Percentiles rank a stretch among this genome's conserved stretches.
These are phyloP conservation scores for Diadophis punctatus DNA, from an alignment of 2,113 vertebrate species.

Conservation along the genomic window DNA sequence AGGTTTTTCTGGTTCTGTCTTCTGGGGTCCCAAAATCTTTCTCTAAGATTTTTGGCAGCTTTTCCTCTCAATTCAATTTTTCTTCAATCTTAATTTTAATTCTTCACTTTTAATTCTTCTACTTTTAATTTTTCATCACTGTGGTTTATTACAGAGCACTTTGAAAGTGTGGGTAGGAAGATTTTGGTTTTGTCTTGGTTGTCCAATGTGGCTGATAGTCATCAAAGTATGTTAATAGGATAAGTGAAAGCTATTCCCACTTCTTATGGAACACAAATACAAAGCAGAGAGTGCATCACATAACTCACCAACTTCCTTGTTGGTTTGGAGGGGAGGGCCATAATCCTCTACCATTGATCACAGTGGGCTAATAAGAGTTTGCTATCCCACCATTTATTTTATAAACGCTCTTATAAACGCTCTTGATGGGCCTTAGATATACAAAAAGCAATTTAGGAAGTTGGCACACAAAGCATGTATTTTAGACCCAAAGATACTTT, in stretches of 20 bases:
- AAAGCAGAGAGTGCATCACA: neutral
- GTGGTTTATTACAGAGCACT: neutral
- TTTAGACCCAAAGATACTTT: neutral
- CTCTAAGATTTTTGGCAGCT: neutral
- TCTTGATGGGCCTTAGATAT: neutral
- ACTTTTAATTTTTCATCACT: neutral
- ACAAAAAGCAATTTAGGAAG: neutral
- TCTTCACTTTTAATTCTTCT: neutral
- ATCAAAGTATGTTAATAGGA: neutral
- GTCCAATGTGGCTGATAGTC: neutral
- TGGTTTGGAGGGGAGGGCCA: neutral
- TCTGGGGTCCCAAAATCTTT: neutral
- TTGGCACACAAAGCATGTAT: neutral
- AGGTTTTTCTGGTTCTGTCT: neutral
- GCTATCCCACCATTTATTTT: neutral
- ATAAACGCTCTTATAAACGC: too few species aligned
- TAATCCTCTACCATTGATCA: neutral
- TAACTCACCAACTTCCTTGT: neutral
- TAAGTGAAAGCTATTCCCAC: neutral
- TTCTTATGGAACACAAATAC: neutral
- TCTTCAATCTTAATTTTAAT: neutral
- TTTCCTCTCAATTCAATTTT: neutral
- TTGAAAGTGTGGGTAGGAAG: neutral
- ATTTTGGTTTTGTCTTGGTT: neutral
- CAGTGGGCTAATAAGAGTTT: neutral